Evolutionary conservation across 2,113 vertebrate species (phyloP), one percentile per base, ranked within the genome.

Genomic region (Semicossyphus pulcher): DNA sequence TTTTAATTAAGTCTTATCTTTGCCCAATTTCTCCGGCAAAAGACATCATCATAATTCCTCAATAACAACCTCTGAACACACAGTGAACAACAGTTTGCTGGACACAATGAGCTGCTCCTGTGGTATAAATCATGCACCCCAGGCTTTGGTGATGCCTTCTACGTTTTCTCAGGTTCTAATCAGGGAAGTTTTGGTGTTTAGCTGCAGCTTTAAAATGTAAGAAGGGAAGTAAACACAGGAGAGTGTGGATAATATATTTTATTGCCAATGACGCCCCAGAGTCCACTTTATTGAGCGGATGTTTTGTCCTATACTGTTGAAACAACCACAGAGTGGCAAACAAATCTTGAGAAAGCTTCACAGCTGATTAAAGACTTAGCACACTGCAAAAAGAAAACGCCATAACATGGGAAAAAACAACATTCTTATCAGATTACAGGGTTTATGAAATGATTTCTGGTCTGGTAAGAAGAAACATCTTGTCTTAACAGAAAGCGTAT

Each of bases 1-100:
- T 87, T 92, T 91, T 93, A 93, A 94, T 94, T 94, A 93, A 93
- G 87, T 86, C 91, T 94, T 94, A 94, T 94, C 93, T 90, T 87
- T 77, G 54, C 54, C 76, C 65, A 83, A 87, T 89, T 91, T 91
- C 86, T 88, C 59, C 53, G 26, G 71, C 74, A 72, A 21, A 72
- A 82, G 83, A 89, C 90, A 83, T 89, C 88, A 81, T 89, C 82
- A 83, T 90, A 86, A 89, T 87, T 91, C 79, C 69, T 78, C 76
- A 62, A 78, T 75, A 91, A 88, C 65, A 74, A 74, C 75, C 83
- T 64, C 28, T 0, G 25, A 70, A 83, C 63, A 80, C 69, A 66
- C 78, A 83, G 63, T 15, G 21, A 64, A 79, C 51, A 48, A 56
- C 70, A 47, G 58, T 49, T 57, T 26, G 39, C 48, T 69, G 31